Conservation (phyloP, 2,797 vertebrate species). For the Manis javanica region DNA sequence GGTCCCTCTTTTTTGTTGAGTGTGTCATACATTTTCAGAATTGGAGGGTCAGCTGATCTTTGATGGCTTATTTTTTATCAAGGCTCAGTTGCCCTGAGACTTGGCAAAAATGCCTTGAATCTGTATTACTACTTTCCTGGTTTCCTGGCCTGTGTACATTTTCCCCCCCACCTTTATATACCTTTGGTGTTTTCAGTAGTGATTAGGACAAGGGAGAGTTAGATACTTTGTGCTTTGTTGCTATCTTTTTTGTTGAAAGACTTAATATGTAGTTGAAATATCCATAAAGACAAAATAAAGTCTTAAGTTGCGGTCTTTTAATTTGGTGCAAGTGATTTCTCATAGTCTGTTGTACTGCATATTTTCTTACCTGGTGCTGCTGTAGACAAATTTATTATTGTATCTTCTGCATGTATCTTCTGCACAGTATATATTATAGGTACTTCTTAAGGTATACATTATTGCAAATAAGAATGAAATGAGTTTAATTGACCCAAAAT, state of each 20-base stretch:
- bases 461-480: neutral
- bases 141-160: neutral
- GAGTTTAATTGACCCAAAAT: neutral
- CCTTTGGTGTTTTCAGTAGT: neutral
- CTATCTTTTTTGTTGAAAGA: neutral
- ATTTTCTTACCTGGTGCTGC: neutral
- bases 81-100: neutral
- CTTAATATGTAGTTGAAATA: neutral
- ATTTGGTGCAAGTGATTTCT: neutral
- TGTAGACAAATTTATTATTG: neutral
- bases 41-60: neutral
- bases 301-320: neutral
- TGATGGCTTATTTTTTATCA: neutral
- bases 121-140: neutral
- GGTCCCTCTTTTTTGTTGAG: neutral
- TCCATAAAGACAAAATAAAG: neutral
- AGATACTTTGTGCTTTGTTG: neutral
- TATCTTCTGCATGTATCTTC: neutral
- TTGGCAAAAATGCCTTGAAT: neutral
- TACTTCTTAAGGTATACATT: neutral
- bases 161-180: neutral
- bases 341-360: neutral
- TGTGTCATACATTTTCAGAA: neutral
- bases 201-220: neutral
- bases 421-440: neutral